phyloP scores from a whole-genome alignment of 2,113 vertebrate genomes.

The Arvicanthis niloticus region DNA sequence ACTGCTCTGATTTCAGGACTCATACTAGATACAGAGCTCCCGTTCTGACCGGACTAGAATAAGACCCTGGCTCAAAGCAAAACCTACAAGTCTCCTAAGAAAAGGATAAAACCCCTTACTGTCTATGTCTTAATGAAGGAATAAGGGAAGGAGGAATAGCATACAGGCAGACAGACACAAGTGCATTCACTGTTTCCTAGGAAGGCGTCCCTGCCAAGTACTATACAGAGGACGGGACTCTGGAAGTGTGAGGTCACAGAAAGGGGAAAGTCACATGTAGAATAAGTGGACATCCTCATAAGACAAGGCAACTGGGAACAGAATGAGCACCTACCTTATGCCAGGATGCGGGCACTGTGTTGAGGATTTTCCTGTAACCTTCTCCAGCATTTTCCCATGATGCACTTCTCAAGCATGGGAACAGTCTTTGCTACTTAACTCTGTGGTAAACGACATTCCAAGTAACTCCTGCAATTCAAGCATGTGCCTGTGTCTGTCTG shows the following conservation, averaged over 20 bases:
- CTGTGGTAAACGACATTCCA: neutral
- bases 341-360: neutral
- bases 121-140: neutral
- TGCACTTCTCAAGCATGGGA: neutral
- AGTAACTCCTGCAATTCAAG: neutral
- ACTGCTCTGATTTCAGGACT: neutral
- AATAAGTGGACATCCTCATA: neutral
- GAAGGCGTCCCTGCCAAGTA: neutral
- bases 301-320: neutral
- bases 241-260: neutral
- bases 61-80: neutral
- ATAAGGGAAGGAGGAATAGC: neutral
- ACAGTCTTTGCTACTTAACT: neutral
- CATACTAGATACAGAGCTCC: neutral
- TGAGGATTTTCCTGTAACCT: neutral
- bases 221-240: neutral
- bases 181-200: neutral
- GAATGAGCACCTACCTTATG: neutral
- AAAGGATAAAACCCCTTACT: neutral
- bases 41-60: too few species aligned
- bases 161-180: neutral
- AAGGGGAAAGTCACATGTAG: neutral
- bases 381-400: neutral
- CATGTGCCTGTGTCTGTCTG: neutral
- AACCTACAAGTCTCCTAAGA: neutral